Evolutionary conservation across 2,113 vertebrate genomes (phyloP).

Genomic region (Pterocles gutturalis): DNA sequence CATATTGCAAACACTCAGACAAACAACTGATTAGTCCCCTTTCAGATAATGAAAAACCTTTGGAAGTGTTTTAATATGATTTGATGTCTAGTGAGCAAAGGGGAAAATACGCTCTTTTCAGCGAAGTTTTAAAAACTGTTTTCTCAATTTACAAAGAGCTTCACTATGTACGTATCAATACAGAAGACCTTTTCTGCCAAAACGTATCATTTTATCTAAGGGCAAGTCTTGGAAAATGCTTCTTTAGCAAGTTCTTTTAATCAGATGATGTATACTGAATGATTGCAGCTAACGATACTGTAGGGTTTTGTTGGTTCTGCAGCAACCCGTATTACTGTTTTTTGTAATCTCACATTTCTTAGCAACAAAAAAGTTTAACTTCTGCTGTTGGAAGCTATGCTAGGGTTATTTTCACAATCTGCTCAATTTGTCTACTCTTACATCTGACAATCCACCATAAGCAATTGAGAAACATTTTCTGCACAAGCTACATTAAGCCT

Average conservation of each 20-base stretch:
- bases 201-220: neutral
- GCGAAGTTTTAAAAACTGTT: neutral
- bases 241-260: conserved; percentile 23
- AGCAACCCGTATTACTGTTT: neutral
- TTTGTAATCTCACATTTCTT: conserved; percentile 45
- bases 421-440: conserved; percentile 50
- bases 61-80: neutral
- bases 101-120: neutral
- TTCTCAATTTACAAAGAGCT: neutral
- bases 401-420: conserved; percentile 61
- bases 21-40: neutral
- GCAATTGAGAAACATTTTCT: conserved; percentile 50
- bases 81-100: neutral
- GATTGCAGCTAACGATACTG: neutral
- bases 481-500: conserved; percentile 45
- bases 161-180: neutral
- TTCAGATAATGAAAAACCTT: neutral
- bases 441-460: conserved; percentile 53
- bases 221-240: neutral
- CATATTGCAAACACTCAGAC: neutral
- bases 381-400: conserved; percentile 45
- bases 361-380: conserved; percentile 57
- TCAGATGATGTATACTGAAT: neutral
- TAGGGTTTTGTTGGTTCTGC: conserved; percentile 18
- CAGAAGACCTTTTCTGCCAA: conserved; percentile 19